Evolutionary conservation across 2,888 invertebrate species (phyloP), one percentile per base, ranked within the genome.

Genomic region (Heliconius ethilla): DNA sequence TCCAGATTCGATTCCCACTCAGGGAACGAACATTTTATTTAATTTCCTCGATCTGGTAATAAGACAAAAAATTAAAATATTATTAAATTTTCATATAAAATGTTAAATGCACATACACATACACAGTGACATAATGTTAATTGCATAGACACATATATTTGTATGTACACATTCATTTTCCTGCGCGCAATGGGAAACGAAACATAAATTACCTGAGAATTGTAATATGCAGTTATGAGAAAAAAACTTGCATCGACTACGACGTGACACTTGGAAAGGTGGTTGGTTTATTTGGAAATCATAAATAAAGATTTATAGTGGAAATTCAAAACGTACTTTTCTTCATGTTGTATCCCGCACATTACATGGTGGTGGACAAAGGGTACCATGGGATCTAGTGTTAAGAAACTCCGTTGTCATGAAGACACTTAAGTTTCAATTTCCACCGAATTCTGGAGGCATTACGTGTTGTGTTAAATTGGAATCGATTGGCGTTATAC

Each of bases 171-270:
- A 37, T 70, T 51, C 29, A 55, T 70, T 51, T 70, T 25, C 40
- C 62, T 62, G 18, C 73, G 40, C 18, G 73, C 40, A 74, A 25
- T 37, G 27, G 25, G 25, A 73, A 73, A 37, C 40, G 73, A 62
- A 63, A 73, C 29, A 37, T 62, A 74, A 40, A 62, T 73, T 73
- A 73, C 11, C 9, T 63, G 74, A 7, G 55, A 74, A 74, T 63
- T 59, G 62, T 73, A 73, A 73, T 62, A 67, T 18, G 67, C 37
- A 18, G 18, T 73, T 73, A 73, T 55, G 73, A 63, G 74, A 63
- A 74, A 63, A 37, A 25, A 73, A 63, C 62, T 62, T 62, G 27
- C 22, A 29, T 29, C 40, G n/a, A 15, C 55, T 72, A 33, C n/a
- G 29, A 51, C 11, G 51, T 29, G 67, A 70, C 45, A 51, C 70